Evolutionary conservation across 2,797 vertebrate genomes (phyloP).

Genomic region (Diglossa cyanea): DNA sequence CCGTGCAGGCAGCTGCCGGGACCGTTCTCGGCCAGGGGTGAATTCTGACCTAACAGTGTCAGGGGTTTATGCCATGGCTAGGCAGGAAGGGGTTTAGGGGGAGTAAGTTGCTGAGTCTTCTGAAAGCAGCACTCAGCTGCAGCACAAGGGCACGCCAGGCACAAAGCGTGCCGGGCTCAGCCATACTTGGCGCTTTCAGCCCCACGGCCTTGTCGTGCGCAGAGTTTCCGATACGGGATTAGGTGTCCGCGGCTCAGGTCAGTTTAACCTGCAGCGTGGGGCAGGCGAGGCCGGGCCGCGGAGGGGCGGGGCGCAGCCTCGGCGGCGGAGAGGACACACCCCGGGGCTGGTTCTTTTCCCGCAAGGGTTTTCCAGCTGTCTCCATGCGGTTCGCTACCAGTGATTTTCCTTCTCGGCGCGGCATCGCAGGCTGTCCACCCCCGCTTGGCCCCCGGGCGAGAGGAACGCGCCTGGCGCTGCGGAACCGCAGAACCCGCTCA

Average conservation of each 20-base stretch:
- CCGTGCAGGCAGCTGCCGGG: neutral
- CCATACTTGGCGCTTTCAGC: too few species aligned
- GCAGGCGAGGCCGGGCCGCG: neutral
- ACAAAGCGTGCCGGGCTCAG: neutral
- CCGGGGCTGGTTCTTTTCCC: neutral
- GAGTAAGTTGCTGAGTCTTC: neutral
- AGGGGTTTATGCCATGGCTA: neutral
- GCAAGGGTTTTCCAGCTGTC: too few species aligned
- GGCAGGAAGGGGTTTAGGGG: neutral
- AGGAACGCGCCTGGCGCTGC: neutral
- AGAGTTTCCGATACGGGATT: neutral
- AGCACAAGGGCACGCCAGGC: neutral
- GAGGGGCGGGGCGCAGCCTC: too few species aligned
- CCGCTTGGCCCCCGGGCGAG: neutral
- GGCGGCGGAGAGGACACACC: neutral
- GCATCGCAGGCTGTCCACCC: rapidly evolving
- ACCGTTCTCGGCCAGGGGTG: too few species aligned
- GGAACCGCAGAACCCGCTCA: too few species aligned
- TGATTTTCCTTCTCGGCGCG: neutral
- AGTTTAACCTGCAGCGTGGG: rapidly evolving
- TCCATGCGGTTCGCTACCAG: rapidly evolving
- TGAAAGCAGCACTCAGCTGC: neutral
- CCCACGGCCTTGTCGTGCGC: neutral
- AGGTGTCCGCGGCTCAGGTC: neutral
- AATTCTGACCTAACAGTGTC: neutral